Base-by-base conservation (phyloP, 2,888 invertebrate species). In the Pheosia tremula region DNA sequence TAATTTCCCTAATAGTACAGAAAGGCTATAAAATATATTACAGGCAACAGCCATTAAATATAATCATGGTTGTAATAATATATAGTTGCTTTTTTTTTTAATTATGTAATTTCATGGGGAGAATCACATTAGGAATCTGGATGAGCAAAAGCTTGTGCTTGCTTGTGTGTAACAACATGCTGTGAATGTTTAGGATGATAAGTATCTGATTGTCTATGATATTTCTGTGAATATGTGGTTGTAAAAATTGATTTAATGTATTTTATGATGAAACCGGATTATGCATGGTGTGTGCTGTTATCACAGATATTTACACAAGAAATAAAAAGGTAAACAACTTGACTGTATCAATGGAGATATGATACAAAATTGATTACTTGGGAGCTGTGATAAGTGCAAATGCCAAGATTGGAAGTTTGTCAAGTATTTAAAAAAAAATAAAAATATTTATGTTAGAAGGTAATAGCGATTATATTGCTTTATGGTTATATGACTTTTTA, bases 221-320 rank as follows among this genome's bases (percentile, higher is more conserved):
- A 8, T 36, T 36, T 52, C 52, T 43, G 9, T 43, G 43, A 4
- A 43, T 8, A 2, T 9, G 0, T 11, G 11, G 5, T 5, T n/a
- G n/a, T n/a, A 47, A 47, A 47, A 47, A 47, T 5, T 41, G 11
- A 47, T 47, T 47, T n/a, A 45, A 45, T 9, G 10, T 10, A 45
- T 4, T n/a, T 13, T 13, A 50, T 38, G 61, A 72, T 66, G 75
- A 64, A 60, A 41, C 50, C 8, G 56, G 64, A 64, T 69, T 74
- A 69, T 38, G 58, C 37, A 39, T 53, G 38, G 49, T 59, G 62
- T 62, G 59, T 53, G 64, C 24, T 69, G 56, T 66, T 73, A 69
- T 69, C 67, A 59, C n/a, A 59, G 39, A 47, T 63, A 57, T 62
- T 57, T 59, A 59, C 50, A 38, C 5, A 59, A 61, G 58, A 57